Conservation (phyloP, 2,888 invertebrate genomes). For the Andrena bucephala region DNA sequence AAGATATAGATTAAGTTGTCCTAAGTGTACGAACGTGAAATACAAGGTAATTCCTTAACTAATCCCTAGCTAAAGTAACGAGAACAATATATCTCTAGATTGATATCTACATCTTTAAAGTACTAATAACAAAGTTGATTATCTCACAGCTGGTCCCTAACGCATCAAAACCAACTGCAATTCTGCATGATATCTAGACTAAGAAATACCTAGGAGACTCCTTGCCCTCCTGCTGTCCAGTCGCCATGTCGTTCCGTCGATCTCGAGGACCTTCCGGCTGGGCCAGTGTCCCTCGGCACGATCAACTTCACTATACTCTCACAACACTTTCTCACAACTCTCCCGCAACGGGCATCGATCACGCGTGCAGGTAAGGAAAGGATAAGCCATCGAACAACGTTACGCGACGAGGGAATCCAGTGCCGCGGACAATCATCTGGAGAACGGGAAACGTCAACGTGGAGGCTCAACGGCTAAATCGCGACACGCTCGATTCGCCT, state of each 20-base stretch:
- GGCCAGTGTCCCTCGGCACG: conserved; percentile 32
- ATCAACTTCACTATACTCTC: conserved; percentile 59
- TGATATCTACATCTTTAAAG: too few species aligned
- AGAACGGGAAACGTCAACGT: not conserved
- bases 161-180: too few species aligned
- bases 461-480: not conserved
- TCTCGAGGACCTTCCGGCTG: conserved; percentile 45
- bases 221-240: conserved; percentile 80
- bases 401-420: not conserved
- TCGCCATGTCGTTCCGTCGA: conserved; percentile 77
- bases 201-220: conserved; percentile 82
- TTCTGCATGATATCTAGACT: not conserved
- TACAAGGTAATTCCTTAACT: too few species aligned
- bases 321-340: conserved; percentile 64
- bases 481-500: not conserved
- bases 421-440: not conserved
- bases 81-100: too few species aligned
- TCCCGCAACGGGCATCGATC: conserved; percentile 33
- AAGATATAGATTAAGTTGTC: too few species aligned
- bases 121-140: too few species aligned
- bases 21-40: too few species aligned
- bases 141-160: too few species aligned
- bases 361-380: not conserved
- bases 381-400: conserved; percentile 4
- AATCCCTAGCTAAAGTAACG: too few species aligned